phyloP scores from a whole-genome alignment of 2,888 invertebrate genomes.

The Drosophila greeni region DNA sequence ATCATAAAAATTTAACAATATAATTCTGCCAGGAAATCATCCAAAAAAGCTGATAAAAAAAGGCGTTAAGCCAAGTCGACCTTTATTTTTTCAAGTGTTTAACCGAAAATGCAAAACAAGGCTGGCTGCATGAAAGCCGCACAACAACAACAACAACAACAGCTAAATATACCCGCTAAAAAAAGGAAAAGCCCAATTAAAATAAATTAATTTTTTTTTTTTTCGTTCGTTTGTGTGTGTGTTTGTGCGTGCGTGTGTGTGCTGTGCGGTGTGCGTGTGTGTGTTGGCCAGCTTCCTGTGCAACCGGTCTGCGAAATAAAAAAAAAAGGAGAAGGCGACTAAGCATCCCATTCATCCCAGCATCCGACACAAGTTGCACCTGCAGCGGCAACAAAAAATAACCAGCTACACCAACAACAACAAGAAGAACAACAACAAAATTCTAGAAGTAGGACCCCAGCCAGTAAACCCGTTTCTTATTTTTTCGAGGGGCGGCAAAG shows the following conservation, averaged over 20 bases:
- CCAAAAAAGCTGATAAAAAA: not conserved
- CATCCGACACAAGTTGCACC: slow-evolving; percentile 57
- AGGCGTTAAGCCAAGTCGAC: no score
- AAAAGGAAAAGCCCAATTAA: slow-evolving; percentile 22
- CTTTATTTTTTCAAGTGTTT: slow-evolving; percentile 7
- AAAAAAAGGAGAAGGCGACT: slow-evolving; percentile 35
- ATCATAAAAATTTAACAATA: no score
- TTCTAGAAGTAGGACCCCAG: slow-evolving; percentile 18
- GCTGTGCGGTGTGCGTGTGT: slow-evolving; percentile 15
- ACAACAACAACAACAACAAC: not conserved
- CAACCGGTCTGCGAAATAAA: slow-evolving; percentile 67
- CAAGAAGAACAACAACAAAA: slow-evolving; percentile 2
- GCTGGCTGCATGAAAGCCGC: slow-evolving; percentile 1
- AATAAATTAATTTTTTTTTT: slow-evolving; percentile 25
- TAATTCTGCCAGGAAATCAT: not conserved
- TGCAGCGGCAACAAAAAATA: slow-evolving; percentile 42
- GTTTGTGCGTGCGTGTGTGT: slow-evolving; percentile 13
- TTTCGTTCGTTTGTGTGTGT: slow-evolving; percentile 14
- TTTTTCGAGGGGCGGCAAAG: slow-evolving; percentile 15
- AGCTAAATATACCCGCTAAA: not conserved
- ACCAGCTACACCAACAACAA: not conserved
- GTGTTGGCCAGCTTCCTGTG: slow-evolving; percentile 61
- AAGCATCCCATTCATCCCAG: slow-evolving; percentile 35
- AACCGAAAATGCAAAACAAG: slow-evolving; percentile 17
- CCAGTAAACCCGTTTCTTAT: slow-evolving; percentile 50